Percentiles rank a stretch among this genome's conserved stretches.
Conservation (phyloP, 2,113 vertebrate genomes). For the Mustelus asterias region DNA sequence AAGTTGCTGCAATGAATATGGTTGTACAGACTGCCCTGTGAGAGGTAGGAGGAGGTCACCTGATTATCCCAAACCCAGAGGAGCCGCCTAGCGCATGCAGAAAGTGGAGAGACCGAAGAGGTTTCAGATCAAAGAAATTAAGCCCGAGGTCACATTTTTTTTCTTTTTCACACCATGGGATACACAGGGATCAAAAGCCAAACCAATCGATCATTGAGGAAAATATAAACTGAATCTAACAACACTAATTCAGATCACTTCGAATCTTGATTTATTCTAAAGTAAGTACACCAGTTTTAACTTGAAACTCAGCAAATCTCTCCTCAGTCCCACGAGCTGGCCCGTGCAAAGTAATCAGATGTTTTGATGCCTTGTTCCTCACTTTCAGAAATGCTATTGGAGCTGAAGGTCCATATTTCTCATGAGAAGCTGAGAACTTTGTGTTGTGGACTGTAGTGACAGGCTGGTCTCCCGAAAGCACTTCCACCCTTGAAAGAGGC, state of each 20-base stretch:
- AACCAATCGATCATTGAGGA: constrained; percentile 43
- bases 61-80: background rate
- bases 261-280: background rate
- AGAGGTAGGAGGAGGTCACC: background rate
- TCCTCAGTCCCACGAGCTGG: background rate
- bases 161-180: constrained; percentile 40
- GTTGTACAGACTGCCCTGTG: background rate
- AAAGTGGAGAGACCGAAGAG: background rate
- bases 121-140: background rate
- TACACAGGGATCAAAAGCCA: constrained; percentile 45
- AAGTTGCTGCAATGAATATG: background rate
- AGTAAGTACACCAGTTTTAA: background rate
- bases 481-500: background rate
- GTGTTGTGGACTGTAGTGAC: background rate
- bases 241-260: background rate
- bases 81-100: background rate
- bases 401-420: background rate
- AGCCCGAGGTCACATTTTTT: too few species aligned
- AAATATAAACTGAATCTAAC: constrained; percentile 36
- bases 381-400: background rate
- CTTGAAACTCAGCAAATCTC: background rate
- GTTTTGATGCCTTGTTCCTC: background rate
- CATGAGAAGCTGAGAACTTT: background rate
- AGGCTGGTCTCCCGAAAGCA: background rate
- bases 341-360: background rate